Evolutionary conservation across 2,888 invertebrate genomes (phyloP), one percentile per base, ranked within the genome.

Genomic region (Macrophya annulata): DNA sequence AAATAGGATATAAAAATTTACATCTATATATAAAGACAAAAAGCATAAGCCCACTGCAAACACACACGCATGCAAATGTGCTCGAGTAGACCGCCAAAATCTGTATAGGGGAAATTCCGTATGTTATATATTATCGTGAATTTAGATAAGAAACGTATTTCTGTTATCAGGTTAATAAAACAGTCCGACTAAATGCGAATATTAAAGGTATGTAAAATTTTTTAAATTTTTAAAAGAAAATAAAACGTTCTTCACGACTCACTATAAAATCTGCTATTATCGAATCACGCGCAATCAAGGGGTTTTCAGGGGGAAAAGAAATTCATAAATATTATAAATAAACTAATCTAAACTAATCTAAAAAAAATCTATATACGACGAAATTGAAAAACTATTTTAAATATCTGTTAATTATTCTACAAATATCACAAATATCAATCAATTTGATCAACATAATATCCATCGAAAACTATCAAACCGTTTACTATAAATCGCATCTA

Each of bases 41-140:
- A 87, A 89, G 90, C 90, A 81, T 48, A 88, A 87, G 89, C 87
- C 87, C 87, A 81, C 76, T 76, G 85, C 85, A 85, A 83, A 85
- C 59, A 59, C 91, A 90, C 90, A 90, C 91, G 87, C 91, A 91
- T 91, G 91, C 91, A 62, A 87, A 89, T 87, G 88, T 88, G 88
- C 89, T 90, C 88, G 74, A 68, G 84, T 62, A 71, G 79, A 72
- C 81, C 85, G 81, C 59, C 81, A 71, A 82, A 72, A 82, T 71
- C 71, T 85, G n/a, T 6, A 17, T 17, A 0, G 31, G 17, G 83
- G 68, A 48, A 40, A 74, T 74, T 43, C 21, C 31, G 72, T n/a
- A 74, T 31, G 25, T 21, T 45, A n/a, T n/a, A n/a, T n/a, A n/a
- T 21, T 74, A 51, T 76, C 31, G 48, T 51, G 8, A 25, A 31